Evolutionary conservation across 2,797 vertebrate species (phyloP).

Genomic region (Uromys caudimaculatus): DNA sequence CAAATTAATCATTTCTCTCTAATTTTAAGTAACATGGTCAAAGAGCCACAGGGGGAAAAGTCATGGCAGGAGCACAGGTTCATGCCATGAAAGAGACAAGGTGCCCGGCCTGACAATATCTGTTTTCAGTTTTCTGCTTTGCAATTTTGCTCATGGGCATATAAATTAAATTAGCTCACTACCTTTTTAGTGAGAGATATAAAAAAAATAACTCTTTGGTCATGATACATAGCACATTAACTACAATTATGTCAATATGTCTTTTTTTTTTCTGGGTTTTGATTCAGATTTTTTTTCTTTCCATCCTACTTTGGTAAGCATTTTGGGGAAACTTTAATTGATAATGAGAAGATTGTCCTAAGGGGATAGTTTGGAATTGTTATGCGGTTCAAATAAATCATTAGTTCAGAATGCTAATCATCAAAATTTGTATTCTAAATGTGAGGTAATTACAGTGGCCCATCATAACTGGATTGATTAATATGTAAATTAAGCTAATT

Average conservation of each 20-base stretch:
- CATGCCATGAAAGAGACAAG: conserved; percentile 42
- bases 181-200: conserved; percentile 63
- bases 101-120: background rate
- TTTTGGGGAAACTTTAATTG: conserved; percentile 75
- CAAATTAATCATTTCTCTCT: conserved; percentile 64
- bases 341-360: conserved; percentile 73
- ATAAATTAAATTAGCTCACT: conserved; percentile 73
- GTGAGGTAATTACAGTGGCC: conserved; percentile 74
- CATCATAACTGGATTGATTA: conserved; percentile 74
- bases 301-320: conserved; percentile 64
- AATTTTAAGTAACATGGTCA: conserved; percentile 46
- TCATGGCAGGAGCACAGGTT: background rate
- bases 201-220: conserved; percentile 58
- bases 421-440: conserved; percentile 79
- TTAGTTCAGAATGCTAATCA: conserved; percentile 81
- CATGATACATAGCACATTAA: conserved; percentile 34
- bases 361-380: conserved; percentile 74
- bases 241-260: conserved; percentile 61
- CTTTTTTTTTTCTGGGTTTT: conserved; percentile 62
- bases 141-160: conserved; percentile 59
- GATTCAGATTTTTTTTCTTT: background rate
- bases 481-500: conserved; percentile 62
- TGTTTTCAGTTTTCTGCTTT: conserved; percentile 64
- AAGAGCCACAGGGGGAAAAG: background rate
- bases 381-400: conserved; percentile 71